Conservation (phyloP, 2,888 invertebrate genomes). For the Acronicta psi region DNA sequence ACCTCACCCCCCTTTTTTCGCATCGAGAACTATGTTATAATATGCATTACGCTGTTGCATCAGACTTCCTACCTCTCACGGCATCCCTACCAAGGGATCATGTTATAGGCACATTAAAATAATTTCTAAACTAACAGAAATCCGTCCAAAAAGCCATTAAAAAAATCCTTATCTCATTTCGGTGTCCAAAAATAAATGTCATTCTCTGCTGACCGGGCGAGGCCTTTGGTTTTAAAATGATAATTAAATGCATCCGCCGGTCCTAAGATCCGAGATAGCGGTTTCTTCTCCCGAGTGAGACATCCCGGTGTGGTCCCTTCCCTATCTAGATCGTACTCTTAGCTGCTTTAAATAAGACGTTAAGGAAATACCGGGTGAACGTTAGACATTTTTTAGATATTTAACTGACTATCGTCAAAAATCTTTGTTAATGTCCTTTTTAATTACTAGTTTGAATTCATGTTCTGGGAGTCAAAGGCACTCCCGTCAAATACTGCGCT, state of each 20-base stretch:
- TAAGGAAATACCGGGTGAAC: constrained; percentile 53
- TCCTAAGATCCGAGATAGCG: constrained; percentile 78
- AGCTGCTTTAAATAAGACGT: constrained; percentile 58
- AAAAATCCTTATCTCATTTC: constrained; percentile 34
- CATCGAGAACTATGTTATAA: too few species aligned
- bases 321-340: constrained; percentile 77
- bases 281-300: constrained; percentile 77
- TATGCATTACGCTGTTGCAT: too few species aligned
- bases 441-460: constrained; percentile 43
- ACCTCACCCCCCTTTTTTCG: too few species aligned
- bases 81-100: too few species aligned
- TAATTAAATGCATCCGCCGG: constrained; percentile 70
- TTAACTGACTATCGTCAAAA: constrained; percentile 44
- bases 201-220: constrained; percentile 57
- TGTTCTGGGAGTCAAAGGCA: constrained; percentile 7
- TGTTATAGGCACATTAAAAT: background rate
- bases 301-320: constrained; percentile 82
- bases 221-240: constrained; percentile 69
- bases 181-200: constrained; percentile 65
- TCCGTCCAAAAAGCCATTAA: constrained; percentile 9
- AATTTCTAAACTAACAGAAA: constrained; percentile 19
- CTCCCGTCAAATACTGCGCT: background rate
- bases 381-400: constrained; percentile 58
- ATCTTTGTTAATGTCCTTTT: constrained; percentile 47
- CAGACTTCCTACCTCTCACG: too few species aligned